A percentile compares a stretch with the other conserved stretches of the same genome.
These are phyloP conservation scores for Drosophila diplacantha DNA, from an alignment of 2,888 invertebrate genomes.

Conservation along the genomic window DNA sequence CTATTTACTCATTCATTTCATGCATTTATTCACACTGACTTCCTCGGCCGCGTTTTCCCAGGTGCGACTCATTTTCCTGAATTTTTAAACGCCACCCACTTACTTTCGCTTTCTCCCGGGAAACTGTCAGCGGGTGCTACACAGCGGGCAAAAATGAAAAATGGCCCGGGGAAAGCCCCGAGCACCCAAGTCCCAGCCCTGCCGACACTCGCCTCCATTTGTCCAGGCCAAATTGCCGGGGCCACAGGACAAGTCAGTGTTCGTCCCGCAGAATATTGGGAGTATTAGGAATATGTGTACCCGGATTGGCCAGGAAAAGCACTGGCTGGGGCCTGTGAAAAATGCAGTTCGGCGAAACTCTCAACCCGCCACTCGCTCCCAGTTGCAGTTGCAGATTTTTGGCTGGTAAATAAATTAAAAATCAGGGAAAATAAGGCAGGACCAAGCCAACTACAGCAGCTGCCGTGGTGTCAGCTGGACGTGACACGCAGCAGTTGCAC, in stretches of 20 bases:
- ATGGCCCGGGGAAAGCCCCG: constrained; percentile 29
- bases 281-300: neutral
- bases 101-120: constrained; percentile 42
- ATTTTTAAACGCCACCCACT: constrained; percentile 53
- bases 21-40: constrained; percentile 66
- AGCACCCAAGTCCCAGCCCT: constrained; percentile 6
- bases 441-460: constrained; percentile 20
- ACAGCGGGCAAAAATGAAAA: constrained; percentile 47
- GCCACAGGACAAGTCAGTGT: constrained; percentile 39
- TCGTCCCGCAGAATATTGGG: neutral
- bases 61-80: constrained; percentile 63
- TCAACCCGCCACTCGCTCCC: constrained; percentile 19
- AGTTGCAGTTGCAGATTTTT: constrained; percentile 40
- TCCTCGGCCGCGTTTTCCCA: constrained; percentile 20
- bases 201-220: constrained; percentile 8
- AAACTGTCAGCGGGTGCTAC: constrained; percentile 54
- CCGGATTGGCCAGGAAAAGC: constrained; percentile 1
- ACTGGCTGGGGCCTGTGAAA: constrained; percentile 5
- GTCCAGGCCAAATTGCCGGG: constrained; percentile 52
- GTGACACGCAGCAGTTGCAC: constrained; percentile 38
- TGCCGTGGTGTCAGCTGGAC: constrained; percentile 29
- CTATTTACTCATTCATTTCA: constrained; percentile 71
- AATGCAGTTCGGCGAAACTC: constrained; percentile 9
- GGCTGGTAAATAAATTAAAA: constrained; percentile 51
- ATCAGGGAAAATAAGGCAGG: neutral